Conservation (phyloP, 2,797 vertebrate genomes). For the Myripristis murdjan region DNA sequence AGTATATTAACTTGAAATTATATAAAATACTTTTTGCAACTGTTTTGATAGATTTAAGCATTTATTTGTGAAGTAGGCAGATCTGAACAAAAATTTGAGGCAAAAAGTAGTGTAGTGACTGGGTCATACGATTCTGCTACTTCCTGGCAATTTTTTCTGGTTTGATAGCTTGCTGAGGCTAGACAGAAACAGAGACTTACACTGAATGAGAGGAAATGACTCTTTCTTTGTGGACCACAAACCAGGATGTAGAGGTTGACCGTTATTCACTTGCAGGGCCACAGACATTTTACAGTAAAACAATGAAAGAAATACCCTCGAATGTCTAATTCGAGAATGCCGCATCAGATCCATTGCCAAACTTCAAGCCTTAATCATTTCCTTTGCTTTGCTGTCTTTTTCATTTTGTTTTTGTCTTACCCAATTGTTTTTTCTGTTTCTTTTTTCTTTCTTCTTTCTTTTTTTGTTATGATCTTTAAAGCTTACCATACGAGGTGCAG, state of each 20-base stretch:
- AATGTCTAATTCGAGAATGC: slow-evolving; percentile 24
- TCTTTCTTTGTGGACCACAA: slow-evolving; percentile 57
- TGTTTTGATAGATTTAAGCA: not conserved
- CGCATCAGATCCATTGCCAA: slow-evolving; percentile 5
- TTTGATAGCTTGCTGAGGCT: slow-evolving; percentile 35
- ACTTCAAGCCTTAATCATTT: not conserved
- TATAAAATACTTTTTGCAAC: not conserved
- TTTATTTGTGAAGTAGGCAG: not conserved
- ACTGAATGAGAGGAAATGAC: slow-evolving; percentile 70
- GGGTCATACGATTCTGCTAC: not conserved
- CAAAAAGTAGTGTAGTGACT: not conserved
- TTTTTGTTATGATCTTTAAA: not conserved
- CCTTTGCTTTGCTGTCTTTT: not conserved
- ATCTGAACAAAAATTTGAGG: not conserved
- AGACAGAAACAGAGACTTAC: slow-evolving; percentile 28
- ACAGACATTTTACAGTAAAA: slow-evolving; percentile 30
- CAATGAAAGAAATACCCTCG: slow-evolving; percentile 21
- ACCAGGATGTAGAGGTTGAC: slow-evolving; percentile 33
- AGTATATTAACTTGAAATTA: not conserved
- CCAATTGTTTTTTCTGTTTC: not conserved
- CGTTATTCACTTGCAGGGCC: slow-evolving; percentile 22
- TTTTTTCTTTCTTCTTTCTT: not conserved
- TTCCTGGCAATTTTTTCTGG: not conserved
- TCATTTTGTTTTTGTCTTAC: not conserved
- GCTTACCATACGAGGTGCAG: slow-evolving; percentile 89